Conservation (phyloP, 2,797 vertebrate genomes). For the Antennarius maculatus region DNA sequence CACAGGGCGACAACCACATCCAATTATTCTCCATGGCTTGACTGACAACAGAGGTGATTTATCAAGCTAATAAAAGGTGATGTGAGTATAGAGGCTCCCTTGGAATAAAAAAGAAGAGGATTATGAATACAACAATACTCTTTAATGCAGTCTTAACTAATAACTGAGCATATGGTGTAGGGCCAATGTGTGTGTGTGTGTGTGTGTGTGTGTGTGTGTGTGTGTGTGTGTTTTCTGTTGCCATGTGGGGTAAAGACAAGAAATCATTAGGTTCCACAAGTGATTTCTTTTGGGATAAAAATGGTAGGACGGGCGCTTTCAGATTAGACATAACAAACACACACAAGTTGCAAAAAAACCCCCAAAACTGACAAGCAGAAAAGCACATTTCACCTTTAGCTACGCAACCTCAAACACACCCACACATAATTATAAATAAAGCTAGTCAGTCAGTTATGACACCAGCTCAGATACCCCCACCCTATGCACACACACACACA, state of each 20-base stretch:
- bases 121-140: slow-evolving; percentile 76
- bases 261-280: slow-evolving; percentile 73
- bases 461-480: neutral
- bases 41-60: slow-evolving; percentile 99
- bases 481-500: slow-evolving; percentile 12
- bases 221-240: slow-evolving; percentile 50
- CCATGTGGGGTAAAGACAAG: slow-evolving; percentile 71
- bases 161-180: slow-evolving; percentile 64
- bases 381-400: slow-evolving; percentile 36
- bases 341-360: slow-evolving; percentile 37
- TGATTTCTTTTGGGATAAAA: slow-evolving; percentile 48
- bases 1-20: slow-evolving; percentile 99
- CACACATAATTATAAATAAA: slow-evolving; percentile 64
- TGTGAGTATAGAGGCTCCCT: slow-evolving; percentile 92
- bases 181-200: slow-evolving; percentile 51
- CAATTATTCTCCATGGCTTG: slow-evolving; percentile 99
- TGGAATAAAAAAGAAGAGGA: slow-evolving; percentile 85
- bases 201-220: slow-evolving; percentile 26
- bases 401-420: slow-evolving; percentile 32
- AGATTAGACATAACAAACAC: slow-evolving; percentile 47
- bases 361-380: slow-evolving; percentile 6
- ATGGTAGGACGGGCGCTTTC: slow-evolving; percentile 55
- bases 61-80: slow-evolving; percentile 99
- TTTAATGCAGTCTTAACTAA: slow-evolving; percentile 68
- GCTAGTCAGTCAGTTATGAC: slow-evolving; percentile 54